Conservation (phyloP, 2,797 vertebrate genomes). For the Acrossocheilus fasciatus region DNA sequence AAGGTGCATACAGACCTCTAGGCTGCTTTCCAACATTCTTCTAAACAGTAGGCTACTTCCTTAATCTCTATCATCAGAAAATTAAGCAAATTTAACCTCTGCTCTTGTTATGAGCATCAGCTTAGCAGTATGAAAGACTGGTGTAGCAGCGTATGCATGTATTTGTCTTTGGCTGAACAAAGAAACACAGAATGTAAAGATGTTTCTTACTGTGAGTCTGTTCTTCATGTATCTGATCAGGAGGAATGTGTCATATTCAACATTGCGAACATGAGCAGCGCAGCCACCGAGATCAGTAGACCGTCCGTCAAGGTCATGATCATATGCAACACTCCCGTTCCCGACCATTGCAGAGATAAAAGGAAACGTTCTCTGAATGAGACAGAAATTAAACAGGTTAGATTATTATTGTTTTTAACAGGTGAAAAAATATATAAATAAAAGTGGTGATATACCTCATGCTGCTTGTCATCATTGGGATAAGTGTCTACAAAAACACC, state of each 20-base stretch:
- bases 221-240: conserved; percentile 89
- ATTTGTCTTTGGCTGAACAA: not conserved
- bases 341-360: conserved; percentile 93
- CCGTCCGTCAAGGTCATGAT: conserved; percentile 88
- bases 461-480: conserved; percentile 90
- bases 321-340: conserved; percentile 88
- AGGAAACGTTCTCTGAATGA: conserved; percentile 84
- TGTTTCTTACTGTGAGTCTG: conserved; percentile 82
- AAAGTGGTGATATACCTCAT: conserved; percentile 82
- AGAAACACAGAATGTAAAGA: not conserved
- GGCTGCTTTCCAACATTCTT: not conserved
- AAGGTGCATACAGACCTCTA: not conserved
- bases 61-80: not conserved
- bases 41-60: not conserved
- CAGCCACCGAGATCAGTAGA: conserved; percentile 91
- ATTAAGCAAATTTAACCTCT: not conserved
- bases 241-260: conserved; percentile 88
- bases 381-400: not conserved
- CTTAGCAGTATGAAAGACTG: not conserved
- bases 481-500: conserved; percentile 96
- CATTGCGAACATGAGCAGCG: conserved; percentile 84
- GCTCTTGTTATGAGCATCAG: not conserved
- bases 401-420: not conserved
- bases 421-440: not conserved
- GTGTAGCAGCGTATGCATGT: not conserved